Evolutionary conservation across 37 sponge, comb jelly and placozoan species (phyloP).

Genomic region (Geodia barretti): DNA sequence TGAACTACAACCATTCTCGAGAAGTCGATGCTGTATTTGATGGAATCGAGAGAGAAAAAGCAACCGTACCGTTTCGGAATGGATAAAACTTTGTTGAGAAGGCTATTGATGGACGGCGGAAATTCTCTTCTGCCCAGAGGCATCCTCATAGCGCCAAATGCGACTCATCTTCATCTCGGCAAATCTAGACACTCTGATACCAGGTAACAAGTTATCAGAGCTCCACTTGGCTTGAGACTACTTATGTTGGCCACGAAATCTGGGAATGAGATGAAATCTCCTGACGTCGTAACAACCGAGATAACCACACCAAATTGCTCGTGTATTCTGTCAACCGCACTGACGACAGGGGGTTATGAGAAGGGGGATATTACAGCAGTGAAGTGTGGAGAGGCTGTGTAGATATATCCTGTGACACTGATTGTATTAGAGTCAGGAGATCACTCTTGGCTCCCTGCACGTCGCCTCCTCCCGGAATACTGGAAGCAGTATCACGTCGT

Average conservation of each 20-base stretch:
- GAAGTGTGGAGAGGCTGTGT: constrained; percentile 3
- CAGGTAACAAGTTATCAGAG: background rate
- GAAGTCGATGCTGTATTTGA: background rate
- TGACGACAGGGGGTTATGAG: background rate
- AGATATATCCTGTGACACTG: background rate
- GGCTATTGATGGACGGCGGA: background rate
- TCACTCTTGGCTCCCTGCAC: background rate
- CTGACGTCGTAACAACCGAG: background rate
- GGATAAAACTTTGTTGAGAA: background rate
- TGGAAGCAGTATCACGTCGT: no score
- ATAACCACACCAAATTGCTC: background rate
- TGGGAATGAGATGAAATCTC: background rate
- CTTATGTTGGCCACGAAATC: background rate
- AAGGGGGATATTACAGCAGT: background rate
- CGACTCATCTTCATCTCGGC: background rate
- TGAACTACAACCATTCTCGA: background rate
- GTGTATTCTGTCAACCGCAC: background rate
- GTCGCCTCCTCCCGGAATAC: no score
- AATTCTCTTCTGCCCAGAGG: background rate
- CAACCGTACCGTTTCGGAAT: background rate
- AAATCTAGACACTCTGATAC: background rate
- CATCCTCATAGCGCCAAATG: background rate
- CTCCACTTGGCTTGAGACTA: background rate
- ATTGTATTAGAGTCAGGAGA: background rate
- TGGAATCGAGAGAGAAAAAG: background rate